A percentile compares a stretch with the other conserved stretches of the same genome.
phyloP scores from a whole-genome alignment of 2,888 invertebrate genomes.

The Siphonodentalium dalli region DNA sequence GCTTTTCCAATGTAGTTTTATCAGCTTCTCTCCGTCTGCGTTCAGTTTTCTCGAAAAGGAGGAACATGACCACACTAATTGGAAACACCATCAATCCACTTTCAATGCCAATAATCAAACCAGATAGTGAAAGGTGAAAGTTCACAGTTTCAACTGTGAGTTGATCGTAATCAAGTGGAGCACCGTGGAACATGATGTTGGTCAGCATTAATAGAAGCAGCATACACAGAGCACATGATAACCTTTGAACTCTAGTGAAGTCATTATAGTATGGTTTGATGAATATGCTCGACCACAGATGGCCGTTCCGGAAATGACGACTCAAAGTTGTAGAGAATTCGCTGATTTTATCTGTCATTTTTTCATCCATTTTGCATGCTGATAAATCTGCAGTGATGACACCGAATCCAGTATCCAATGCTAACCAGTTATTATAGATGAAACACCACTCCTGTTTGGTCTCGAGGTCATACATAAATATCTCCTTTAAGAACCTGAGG shows the following conservation, averaged over 20 bases:
- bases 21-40: constrained; percentile 27
- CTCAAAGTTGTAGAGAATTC: constrained; percentile 37
- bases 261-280: constrained; percentile 50
- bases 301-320: constrained; percentile 46
- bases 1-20: no score
- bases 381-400: constrained; percentile 33
- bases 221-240: constrained; percentile 54
- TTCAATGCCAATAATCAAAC: constrained; percentile 45
- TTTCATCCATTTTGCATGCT: constrained; percentile 28
- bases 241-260: constrained; percentile 57
- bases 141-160: constrained; percentile 23
- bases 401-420: constrained; percentile 37
- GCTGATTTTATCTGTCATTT: constrained; percentile 26
- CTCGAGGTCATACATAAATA: constrained; percentile 47
- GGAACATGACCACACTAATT: constrained; percentile 40
- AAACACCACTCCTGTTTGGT: constrained; percentile 44
- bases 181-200: constrained; percentile 58
- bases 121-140: constrained; percentile 32
- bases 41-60: constrained; percentile 36
- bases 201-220: constrained; percentile 55
- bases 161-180: constrained; percentile 46
- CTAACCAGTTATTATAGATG: constrained; percentile 51
- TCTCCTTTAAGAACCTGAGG: constrained; percentile 48
- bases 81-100: constrained; percentile 49
- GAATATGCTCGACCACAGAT: constrained; percentile 61